Conservation (phyloP, 2,888 invertebrate genomes). For the Adelphocoris suturalis region DNA sequence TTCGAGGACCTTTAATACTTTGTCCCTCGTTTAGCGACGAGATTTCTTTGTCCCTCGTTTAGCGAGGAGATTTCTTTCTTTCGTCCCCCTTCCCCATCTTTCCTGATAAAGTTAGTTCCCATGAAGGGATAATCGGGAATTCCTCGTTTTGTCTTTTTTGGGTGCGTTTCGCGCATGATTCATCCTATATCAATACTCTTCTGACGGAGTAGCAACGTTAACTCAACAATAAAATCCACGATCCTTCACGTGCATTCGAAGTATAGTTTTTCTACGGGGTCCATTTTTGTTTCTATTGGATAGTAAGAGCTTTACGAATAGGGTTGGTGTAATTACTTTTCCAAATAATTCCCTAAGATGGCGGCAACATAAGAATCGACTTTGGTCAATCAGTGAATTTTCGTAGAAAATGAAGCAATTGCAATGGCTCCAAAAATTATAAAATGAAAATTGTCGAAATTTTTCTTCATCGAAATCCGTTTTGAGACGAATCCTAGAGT, state of each 20-base stretch:
- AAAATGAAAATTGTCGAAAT: no score
- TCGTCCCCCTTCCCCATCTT: background rate
- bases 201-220: background rate
- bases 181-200: background rate
- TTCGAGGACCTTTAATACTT: slow-evolving; percentile 6
- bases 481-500: no score
- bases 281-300: background rate
- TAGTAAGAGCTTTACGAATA: background rate
- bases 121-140: background rate
- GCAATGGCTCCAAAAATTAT: no score
- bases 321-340: no score
- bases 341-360: no score
- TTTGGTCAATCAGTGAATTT: no score
- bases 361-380: no score
- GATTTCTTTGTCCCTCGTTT: slow-evolving; percentile 11
- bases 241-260: background rate
- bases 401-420: no score
- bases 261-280: no score
- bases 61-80: background rate
- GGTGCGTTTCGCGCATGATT: background rate
- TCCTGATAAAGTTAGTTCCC: background rate
- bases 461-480: no score
- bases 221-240: background rate
- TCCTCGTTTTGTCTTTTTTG: background rate
- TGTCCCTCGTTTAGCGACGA: background rate